These are phyloP conservation scores for Napeogenes inachia DNA, from an alignment of 2,888 invertebrate species.

Conservation along the genomic window DNA sequence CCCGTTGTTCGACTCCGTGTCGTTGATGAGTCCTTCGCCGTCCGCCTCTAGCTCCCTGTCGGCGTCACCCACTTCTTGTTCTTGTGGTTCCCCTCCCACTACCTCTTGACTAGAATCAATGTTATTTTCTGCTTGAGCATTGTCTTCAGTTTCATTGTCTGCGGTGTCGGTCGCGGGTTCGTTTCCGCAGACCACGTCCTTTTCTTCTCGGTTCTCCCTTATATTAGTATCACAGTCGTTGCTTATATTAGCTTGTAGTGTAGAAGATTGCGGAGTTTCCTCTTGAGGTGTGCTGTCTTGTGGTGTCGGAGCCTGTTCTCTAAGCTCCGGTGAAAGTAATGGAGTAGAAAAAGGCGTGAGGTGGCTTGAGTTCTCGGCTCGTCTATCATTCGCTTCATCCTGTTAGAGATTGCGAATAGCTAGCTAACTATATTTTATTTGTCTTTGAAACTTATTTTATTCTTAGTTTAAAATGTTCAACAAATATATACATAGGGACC, in stretches of 20 bases:
- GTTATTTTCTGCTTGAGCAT: conserved; percentile 28
- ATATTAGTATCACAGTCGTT: conserved; percentile 73
- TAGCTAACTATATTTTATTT: conserved; percentile 31
- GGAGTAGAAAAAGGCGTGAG: conserved; percentile 65
- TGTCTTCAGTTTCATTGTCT: conserved; percentile 26
- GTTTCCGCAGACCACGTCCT: conserved; percentile 72
- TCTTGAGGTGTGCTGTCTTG: not conserved
- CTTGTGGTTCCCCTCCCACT: conserved; percentile 28
- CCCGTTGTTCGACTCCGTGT: conserved; percentile 24
- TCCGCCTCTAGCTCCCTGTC: conserved; percentile 13
- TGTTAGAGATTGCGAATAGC: conserved; percentile 62
- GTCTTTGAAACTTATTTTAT: conserved; percentile 10
- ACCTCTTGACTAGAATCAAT: conserved; percentile 31
- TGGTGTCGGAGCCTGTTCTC: conserved; percentile 18
- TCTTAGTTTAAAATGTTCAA: not conserved
- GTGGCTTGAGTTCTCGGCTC: conserved; percentile 59
- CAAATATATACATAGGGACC: conserved; percentile 1
- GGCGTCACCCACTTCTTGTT: conserved; percentile 21
- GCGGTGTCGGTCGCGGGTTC: conserved; percentile 32
- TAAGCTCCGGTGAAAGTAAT: conserved; percentile 53
- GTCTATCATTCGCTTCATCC: conserved; percentile 68
- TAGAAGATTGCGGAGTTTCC: conserved; percentile 15
- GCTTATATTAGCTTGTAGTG: conserved; percentile 57
- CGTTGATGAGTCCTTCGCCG: conserved; percentile 31
- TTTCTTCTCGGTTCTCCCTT: conserved; percentile 61